A percentile compares a stretch with the other conserved stretches of the same genome.
Evolutionary conservation across 1,140 invertebrate species (phyloP).

Genomic region (Caenorhabditis latens): DNA sequence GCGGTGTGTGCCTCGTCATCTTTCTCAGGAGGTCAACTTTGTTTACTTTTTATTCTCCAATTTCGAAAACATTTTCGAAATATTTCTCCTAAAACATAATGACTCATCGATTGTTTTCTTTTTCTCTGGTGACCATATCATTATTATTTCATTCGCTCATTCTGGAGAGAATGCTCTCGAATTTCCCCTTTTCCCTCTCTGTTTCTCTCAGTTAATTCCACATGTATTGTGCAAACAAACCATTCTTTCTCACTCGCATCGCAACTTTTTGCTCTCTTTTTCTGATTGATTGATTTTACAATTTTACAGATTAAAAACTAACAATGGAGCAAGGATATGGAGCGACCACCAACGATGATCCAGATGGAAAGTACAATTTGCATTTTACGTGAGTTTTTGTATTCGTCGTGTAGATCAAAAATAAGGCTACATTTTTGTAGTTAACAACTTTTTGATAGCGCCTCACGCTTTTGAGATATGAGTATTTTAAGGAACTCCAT

Average conservation of each 20-base stretch:
- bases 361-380: conserved; percentile 10
- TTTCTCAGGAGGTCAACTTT: conserved; percentile 2
- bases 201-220: background rate
- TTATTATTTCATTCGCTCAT: background rate
- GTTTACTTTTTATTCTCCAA: background rate
- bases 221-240: conserved; percentile 37
- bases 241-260: background rate
- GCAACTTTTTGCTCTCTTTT: background rate
- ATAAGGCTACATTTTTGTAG: background rate
- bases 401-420: background rate
- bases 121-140: background rate
- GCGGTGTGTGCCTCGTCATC: background rate
- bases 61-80: background rate
- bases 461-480: too few relatives aligned
- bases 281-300: background rate
- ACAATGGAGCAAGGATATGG: conserved; percentile 41
- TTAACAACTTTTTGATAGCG: too few relatives aligned
- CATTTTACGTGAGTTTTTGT: conserved; percentile 16
- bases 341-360: conserved; percentile 12
- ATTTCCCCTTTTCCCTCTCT: background rate
- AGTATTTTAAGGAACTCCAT: too few relatives aligned
- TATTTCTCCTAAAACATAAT: background rate
- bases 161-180: background rate
- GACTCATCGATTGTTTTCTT: background rate
- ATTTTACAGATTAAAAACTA: background rate